Percentiles rank a stretch among this genome's conserved stretches.
These are phyloP conservation scores for Tinamus major DNA, from an alignment of 2,797 vertebrate species.

Conservation along the genomic window DNA sequence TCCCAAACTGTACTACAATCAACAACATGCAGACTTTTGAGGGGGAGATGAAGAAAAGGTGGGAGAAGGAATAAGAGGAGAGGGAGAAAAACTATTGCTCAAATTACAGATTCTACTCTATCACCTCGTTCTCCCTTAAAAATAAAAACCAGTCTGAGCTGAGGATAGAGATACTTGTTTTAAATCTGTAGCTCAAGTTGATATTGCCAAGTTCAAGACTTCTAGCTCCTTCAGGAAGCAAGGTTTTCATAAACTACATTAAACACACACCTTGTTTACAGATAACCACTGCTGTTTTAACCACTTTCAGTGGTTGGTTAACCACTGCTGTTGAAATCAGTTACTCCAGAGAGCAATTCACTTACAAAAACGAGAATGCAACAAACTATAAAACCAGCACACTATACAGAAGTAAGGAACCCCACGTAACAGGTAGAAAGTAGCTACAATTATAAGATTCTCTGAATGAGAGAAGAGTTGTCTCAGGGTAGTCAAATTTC, in stretches of 20 bases:
- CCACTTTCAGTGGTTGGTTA: too few relatives aligned
- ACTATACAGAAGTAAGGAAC: neutral
- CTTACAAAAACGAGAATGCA: neutral
- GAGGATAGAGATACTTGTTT: neutral
- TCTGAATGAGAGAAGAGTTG: neutral
- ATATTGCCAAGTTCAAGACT: neutral
- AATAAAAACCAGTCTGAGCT: neutral
- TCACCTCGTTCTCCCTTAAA: neutral
- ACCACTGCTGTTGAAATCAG: neutral
- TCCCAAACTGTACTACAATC: neutral
- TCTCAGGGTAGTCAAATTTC: neutral
- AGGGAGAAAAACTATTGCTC: neutral
- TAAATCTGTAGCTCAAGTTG: neutral
- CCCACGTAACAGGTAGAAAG: neutral
- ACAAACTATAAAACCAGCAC: neutral
- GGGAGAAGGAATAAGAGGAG: neutral
- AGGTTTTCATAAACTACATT: neutral
- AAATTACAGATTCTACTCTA: neutral
- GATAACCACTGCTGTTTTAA: neutral
- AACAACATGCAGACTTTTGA: neutral
- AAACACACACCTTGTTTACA: neutral
- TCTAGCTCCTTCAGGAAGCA: neutral
- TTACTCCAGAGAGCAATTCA: neutral
- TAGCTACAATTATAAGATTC: neutral
- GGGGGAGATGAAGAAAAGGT: neutral